These are phyloP conservation scores for Drosophila borealis DNA, from an alignment of 2,888 invertebrate genomes.

Conservation along the genomic window DNA sequence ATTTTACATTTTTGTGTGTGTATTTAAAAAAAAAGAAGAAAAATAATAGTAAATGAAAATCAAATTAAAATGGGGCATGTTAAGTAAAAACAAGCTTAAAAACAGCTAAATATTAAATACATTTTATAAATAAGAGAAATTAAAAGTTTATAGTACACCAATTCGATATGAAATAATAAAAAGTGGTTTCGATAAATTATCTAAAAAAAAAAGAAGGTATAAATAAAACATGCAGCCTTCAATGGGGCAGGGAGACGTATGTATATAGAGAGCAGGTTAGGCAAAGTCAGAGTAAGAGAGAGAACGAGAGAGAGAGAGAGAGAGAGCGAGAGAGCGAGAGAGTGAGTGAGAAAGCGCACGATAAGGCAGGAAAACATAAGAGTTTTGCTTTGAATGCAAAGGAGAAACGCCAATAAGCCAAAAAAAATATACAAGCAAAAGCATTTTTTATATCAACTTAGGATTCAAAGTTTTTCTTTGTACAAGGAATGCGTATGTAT, in stretches of 20 bases:
- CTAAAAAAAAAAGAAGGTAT: slow-evolving; percentile 11
- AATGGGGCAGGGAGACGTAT: slow-evolving; percentile 13
- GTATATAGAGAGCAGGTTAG: slow-evolving; percentile 3
- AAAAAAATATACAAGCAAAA: slow-evolving; percentile 66
- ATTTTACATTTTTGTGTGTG: slow-evolving; percentile 78
- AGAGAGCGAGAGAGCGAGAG: slow-evolving; percentile 16
- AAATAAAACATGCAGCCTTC: slow-evolving; percentile 56
- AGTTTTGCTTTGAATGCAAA: slow-evolving; percentile 39
- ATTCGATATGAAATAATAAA: slow-evolving; percentile 36
- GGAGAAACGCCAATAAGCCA: slow-evolving; percentile 68
- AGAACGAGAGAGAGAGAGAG: slow-evolving; percentile 21
- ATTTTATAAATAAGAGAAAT: slow-evolving; percentile 14
- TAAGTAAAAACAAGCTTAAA: slow-evolving; percentile 28
- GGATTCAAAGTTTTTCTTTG: slow-evolving; percentile 28
- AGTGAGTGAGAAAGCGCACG: slow-evolving; percentile 41
- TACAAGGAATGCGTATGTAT: slow-evolving; percentile 28
- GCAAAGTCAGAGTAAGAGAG: not conserved
- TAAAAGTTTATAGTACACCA: slow-evolving; percentile 30
- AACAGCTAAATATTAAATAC: slow-evolving; percentile 12
- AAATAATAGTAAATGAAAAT: slow-evolving; percentile 8
- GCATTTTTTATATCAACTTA: slow-evolving; percentile 35
- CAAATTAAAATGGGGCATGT: slow-evolving; percentile 19
- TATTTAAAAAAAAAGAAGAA: slow-evolving; percentile 33
- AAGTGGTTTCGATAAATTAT: slow-evolving; percentile 23
- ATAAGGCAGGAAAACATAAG: slow-evolving; percentile 17